Evolutionary conservation across 2,113 vertebrate species (phyloP).

Genomic region (Cryptoleucopteryx plumbea): DNA sequence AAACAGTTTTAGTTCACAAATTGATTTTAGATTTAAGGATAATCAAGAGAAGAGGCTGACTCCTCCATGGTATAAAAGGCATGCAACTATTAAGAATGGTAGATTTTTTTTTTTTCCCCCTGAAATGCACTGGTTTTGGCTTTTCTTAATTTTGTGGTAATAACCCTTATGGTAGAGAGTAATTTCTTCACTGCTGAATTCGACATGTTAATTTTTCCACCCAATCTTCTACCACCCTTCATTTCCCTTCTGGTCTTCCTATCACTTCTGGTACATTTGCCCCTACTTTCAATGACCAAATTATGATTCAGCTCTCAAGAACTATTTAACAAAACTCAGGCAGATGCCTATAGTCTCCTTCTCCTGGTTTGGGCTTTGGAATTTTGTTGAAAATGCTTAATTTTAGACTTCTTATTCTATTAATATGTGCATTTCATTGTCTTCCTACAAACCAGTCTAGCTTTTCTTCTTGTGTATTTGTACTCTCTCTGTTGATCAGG

Average conservation of each 20-base stretch:
- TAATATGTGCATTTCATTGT: background rate
- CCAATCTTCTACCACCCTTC: conserved; percentile 23
- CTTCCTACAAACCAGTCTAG: background rate
- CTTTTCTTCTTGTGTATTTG: background rate
- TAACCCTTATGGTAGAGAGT: background rate
- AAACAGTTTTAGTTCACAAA: background rate
- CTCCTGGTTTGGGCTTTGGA: background rate
- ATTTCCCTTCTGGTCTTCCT: conserved; percentile 19
- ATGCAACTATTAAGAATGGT: background rate
- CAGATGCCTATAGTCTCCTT: background rate
- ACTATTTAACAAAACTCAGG: background rate
- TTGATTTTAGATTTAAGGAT: background rate
- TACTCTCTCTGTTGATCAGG: background rate
- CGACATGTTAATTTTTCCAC: background rate
- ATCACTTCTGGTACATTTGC: conserved; percentile 32
- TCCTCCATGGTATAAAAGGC: background rate
- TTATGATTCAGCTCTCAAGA: background rate
- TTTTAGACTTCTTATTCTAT: background rate
- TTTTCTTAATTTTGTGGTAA: background rate
- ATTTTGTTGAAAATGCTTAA: background rate
- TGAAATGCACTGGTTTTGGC: background rate
- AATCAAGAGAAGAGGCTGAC: background rate
- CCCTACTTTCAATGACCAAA: background rate
- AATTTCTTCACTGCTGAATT: background rate
- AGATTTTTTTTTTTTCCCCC: background rate